phyloP scores from a whole-genome alignment of 2,888 invertebrate genomes.

The Philaethria dido region DNA sequence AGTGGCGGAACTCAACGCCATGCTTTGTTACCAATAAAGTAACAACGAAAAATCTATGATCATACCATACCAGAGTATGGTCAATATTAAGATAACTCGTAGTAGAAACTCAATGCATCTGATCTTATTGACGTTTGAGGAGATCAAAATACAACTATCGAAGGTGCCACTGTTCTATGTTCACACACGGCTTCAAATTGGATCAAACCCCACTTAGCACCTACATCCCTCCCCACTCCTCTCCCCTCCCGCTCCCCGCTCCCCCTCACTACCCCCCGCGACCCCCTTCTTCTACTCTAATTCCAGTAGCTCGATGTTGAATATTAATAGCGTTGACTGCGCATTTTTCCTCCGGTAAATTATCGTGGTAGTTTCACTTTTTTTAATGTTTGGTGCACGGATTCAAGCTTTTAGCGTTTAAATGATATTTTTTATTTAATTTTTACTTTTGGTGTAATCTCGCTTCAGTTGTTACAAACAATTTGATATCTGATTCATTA shows the following conservation, averaged over 20 bases:
- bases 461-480: background rate
- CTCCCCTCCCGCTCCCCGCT: too few relatives aligned
- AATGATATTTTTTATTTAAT: background rate
- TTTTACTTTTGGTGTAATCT: background rate
- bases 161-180: constrained; percentile 19
- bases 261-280: background rate
- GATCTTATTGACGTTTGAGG: background rate
- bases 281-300: constrained; percentile 10
- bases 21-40: too few relatives aligned
- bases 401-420: background rate
- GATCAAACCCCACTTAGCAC: constrained; percentile 3
- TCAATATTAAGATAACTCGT: background rate
- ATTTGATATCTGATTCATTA: too few relatives aligned
- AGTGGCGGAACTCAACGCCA: too few relatives aligned
- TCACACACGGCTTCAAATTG: constrained; percentile 22
- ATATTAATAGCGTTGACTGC: constrained; percentile 30
- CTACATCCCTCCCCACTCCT: background rate
- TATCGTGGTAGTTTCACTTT: background rate
- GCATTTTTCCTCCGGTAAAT: constrained; percentile 18
- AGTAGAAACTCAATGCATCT: background rate
- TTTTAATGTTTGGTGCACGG: background rate
- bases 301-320: constrained; percentile 27
- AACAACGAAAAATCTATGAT: too few relatives aligned
- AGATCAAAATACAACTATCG: constrained; percentile 22
- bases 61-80: too few relatives aligned